Conservation (phyloP, 1,140 invertebrate genomes). For the Pseudomyrmex dendroicus region DNA sequence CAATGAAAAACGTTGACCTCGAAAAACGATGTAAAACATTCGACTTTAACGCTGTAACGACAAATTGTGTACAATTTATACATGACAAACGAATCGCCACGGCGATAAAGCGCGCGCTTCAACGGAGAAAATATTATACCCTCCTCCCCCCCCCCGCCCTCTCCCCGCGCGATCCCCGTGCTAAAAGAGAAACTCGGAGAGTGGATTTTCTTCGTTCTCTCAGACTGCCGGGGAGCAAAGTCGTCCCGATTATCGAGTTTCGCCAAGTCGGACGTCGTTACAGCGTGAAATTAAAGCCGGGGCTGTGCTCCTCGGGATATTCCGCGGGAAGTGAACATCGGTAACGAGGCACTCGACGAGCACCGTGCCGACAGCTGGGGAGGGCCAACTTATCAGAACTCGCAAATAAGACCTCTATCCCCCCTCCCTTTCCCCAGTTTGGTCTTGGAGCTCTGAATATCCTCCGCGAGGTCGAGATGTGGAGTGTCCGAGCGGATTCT, state of each 20-base stretch:
- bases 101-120: background rate
- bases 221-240: conserved; percentile 9
- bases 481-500: conserved; percentile 20
- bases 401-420: conserved; percentile 30
- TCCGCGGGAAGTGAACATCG: conserved; percentile 51
- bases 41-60: background rate
- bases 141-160: background rate
- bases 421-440: too few relatives aligned
- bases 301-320: conserved; percentile 38
- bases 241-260: conserved; percentile 53
- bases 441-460: conserved; percentile 25
- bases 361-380: conserved; percentile 12
- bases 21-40: background rate
- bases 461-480: background rate
- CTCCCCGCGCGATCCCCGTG: background rate
- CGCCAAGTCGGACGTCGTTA: conserved; percentile 55
- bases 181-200: conserved; percentile 40
- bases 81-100: background rate
- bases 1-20: too few relatives aligned
- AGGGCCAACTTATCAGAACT: conserved; percentile 61
- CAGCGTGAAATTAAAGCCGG: conserved; percentile 65
- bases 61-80: too few relatives aligned
- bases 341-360: conserved; percentile 65
- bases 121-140: conserved; percentile 18
- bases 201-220: conserved; percentile 47